Conservation (phyloP, 2,888 invertebrate species). For the Petrolisthes manimaculis region DNA sequence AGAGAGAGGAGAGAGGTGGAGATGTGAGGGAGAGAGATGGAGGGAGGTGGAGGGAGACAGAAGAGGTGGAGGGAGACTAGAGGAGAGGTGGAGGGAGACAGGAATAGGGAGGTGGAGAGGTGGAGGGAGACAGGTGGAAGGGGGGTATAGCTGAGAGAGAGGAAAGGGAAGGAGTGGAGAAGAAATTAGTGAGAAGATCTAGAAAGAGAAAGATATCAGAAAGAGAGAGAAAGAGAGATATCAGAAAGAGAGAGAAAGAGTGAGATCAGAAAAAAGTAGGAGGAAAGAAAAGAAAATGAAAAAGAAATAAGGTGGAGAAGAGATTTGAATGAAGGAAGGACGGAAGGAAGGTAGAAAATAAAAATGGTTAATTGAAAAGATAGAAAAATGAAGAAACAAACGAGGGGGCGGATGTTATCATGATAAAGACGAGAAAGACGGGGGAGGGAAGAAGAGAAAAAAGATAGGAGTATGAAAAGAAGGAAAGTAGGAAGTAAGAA, state of each 20-base stretch:
- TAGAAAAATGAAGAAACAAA: too few species aligned
- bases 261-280: not conserved
- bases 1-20: not conserved
- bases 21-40: not conserved
- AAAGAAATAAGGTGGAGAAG: too few species aligned
- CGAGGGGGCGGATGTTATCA: not conserved
- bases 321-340: too few species aligned
- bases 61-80: not conserved
- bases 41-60: not conserved
- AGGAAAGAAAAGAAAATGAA: not conserved
- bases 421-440: too few species aligned
- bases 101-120: not conserved
- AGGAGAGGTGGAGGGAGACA: not conserved
- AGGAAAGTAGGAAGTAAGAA: too few species aligned
- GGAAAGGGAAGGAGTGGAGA: not conserved
- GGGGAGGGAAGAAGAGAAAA: too few species aligned
- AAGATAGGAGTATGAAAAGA: not conserved
- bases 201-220: not conserved
- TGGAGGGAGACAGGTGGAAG: not conserved
- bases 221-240: not conserved
- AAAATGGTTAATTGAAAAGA: not conserved
- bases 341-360: not conserved
- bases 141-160: not conserved
- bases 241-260: not conserved
- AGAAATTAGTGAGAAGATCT: not conserved